Evolutionary conservation across 2,797 vertebrate genomes (phyloP).

Genomic region (Erithacus rubecula): DNA sequence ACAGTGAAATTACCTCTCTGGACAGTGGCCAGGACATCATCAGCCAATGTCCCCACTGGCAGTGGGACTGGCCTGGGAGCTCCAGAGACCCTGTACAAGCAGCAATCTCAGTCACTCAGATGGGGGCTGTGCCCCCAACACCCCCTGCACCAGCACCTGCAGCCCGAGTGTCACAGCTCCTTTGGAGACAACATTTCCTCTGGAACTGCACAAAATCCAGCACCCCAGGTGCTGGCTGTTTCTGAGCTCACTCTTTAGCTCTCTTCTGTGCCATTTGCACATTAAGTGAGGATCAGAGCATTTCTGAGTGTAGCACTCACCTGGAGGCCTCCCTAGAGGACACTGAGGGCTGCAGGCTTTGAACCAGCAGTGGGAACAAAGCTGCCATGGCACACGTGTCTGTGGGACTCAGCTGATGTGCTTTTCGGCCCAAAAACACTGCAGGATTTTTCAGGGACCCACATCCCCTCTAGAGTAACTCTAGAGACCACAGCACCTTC

Average conservation of each 20-base stretch:
- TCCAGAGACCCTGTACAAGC: not conserved
- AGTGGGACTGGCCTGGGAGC: not conserved
- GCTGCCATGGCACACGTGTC: rapidly evolving
- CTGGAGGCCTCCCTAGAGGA: not conserved
- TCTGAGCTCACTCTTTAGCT: not conserved
- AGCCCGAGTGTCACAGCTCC: rapidly evolving
- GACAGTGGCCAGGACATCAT: not conserved
- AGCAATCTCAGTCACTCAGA: not conserved
- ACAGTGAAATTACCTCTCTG: not conserved
- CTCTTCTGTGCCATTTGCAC: not conserved
- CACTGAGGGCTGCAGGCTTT: not conserved
- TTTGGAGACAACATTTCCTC: not conserved
- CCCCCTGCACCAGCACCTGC: not conserved
- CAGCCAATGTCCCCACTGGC: not conserved
- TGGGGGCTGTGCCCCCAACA: not conserved
- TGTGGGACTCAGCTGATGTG: not conserved
- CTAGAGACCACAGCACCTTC: not conserved
- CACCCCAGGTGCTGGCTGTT: not conserved
- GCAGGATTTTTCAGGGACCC: not conserved
- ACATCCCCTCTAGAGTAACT: not conserved
- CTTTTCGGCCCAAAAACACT: not conserved
- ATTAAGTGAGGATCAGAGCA: not conserved
- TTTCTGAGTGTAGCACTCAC: not conserved
- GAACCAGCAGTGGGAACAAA: not conserved
- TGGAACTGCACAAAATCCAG: not conserved